phyloP scores from a whole-genome alignment of 2,113 vertebrate genomes.

The Syngnathoides biaculeatus region DNA sequence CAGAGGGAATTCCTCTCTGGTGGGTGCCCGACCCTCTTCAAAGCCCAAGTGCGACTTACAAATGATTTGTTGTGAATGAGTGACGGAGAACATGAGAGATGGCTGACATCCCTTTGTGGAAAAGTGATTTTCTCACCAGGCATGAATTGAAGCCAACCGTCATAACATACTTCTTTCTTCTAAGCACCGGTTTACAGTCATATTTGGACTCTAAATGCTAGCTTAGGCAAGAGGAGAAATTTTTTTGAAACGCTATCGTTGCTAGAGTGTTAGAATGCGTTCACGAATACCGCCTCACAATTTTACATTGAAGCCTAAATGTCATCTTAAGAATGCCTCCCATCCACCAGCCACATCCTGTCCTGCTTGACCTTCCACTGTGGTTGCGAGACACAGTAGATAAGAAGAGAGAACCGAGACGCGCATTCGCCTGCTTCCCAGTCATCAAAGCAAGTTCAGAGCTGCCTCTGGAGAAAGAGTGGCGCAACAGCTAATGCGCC shows the following conservation, averaged over 20 bases:
- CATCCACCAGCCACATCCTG: constrained; percentile 8
- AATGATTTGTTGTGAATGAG: constrained; percentile 71
- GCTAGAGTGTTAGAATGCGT: background rate
- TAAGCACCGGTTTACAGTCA: constrained; percentile 4
- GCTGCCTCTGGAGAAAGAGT: constrained; percentile 72
- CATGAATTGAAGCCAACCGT: constrained; percentile 19
- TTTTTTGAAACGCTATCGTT: constrained; percentile 3
- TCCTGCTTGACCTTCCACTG: constrained; percentile 22
- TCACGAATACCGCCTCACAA: background rate
- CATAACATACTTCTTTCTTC: constrained; percentile 7
- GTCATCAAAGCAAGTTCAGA: constrained; percentile 72
- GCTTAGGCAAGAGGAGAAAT: background rate
- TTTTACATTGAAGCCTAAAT: constrained; percentile 8
- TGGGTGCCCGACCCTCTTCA: constrained; percentile 65
- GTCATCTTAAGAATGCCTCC: constrained; percentile 1
- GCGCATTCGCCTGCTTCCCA: constrained; percentile 24
- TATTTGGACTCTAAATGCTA: background rate
- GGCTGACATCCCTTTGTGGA: constrained; percentile 47
- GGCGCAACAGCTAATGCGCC: constrained; percentile 72
- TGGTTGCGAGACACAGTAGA: constrained; percentile 41
- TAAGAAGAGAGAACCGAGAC: background rate
- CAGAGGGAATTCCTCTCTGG: constrained; percentile 62
- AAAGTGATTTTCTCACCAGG: constrained; percentile 55
- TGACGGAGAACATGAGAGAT: constrained; percentile 67
- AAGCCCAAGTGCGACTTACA: constrained; percentile 76